Evolutionary conservation across 2,797 vertebrate species (phyloP).

Genomic region (Mareca strepera): DNA sequence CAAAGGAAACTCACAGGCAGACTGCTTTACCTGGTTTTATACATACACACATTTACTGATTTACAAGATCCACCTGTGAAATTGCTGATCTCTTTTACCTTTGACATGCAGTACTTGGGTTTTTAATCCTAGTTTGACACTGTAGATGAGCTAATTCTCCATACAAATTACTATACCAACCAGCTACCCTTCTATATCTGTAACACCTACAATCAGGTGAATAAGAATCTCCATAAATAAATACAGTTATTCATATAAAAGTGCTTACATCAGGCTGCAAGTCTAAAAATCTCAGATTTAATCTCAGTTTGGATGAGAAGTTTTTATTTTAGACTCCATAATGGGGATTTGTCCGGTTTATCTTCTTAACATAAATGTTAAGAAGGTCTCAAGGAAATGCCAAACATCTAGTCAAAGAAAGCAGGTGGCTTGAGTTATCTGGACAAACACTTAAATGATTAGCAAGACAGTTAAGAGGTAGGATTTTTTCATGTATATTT

Average conservation of each 20-base stretch:
- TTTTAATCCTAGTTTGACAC: background rate
- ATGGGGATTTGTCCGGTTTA: background rate
- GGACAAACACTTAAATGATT: background rate
- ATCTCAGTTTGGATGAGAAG: background rate
- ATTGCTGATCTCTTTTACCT: background rate
- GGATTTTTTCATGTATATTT: background rate
- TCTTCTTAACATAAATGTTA: background rate
- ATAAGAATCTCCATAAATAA: background rate
- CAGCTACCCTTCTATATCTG: background rate
- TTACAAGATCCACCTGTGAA: background rate
- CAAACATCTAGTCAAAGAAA: background rate
- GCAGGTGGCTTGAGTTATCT: background rate
- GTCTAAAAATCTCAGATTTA: background rate
- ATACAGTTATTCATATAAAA: background rate
- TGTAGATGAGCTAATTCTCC: background rate
- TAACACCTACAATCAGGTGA: background rate
- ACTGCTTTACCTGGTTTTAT: background rate
- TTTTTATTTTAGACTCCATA: background rate
- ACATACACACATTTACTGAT: background rate
- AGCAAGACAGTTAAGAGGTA: background rate
- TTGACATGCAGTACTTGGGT: background rate
- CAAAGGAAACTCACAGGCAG: background rate
- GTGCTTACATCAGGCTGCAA: background rate
- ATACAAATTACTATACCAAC: background rate
- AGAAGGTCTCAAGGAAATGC: background rate